Percentiles rank a stretch among this genome's conserved stretches.
phyloP scores from a whole-genome alignment of 2,113 vertebrate species.

The Hippocampus mohnikei region DNA sequence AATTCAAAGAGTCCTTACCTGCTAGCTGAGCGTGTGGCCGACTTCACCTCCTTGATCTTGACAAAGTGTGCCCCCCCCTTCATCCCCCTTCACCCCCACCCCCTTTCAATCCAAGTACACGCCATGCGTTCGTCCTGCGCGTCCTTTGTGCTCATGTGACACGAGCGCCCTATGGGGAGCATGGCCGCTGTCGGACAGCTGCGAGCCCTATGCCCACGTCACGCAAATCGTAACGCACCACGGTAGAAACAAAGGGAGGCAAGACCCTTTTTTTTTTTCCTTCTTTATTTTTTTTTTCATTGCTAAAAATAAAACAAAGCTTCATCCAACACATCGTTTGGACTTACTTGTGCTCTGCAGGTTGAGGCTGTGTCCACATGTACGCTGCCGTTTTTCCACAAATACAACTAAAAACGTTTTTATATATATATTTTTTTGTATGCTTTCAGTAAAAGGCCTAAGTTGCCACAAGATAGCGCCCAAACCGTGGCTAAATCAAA shows the following conservation, averaged over 20 bases:
- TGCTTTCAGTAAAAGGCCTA: background rate
- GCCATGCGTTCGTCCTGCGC: constrained; percentile 41
- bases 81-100: too few relatives aligned
- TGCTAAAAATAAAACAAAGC: background rate
- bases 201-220: background rate
- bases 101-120: constrained; percentile 43
- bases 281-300: background rate
- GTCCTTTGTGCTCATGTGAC: constrained; percentile 67
- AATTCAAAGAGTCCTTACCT: constrained; percentile 49
- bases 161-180: constrained; percentile 42
- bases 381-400: background rate
- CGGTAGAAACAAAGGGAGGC: background rate
- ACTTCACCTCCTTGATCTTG: constrained; percentile 46
- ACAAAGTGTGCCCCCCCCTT: constrained; percentile 23
- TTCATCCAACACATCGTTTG: background rate
- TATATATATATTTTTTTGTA: background rate
- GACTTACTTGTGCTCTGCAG: background rate
- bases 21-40: constrained; percentile 34
- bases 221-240: background rate
- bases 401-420: background rate
- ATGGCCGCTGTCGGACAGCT: constrained; percentile 68
- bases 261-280: background rate
- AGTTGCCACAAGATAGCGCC: background rate
- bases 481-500: background rate
- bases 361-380: background rate